Base-by-base conservation (phyloP, 2,888 invertebrate species). In the Pollenia labialis region DNA sequence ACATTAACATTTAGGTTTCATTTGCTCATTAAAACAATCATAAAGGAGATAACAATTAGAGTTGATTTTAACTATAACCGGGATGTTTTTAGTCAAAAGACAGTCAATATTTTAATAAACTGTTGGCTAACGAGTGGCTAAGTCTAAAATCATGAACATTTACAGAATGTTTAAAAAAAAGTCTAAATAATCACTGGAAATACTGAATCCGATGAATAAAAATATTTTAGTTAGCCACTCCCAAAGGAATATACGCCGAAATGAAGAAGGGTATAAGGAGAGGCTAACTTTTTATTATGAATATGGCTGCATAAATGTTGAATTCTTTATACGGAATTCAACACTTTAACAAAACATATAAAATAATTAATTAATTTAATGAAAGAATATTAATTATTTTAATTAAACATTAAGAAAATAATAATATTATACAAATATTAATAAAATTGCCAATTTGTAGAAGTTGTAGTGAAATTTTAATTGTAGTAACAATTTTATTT, bases 1-100 rank as follows among this genome's bases (percentile, higher is more conserved):
- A 81, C 42, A 52, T 60, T 16, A 75, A 60, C 66, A 54, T 54
- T 32, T 16, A 82, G 69, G 14, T 52, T 76, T 82, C 76, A 82
- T 82, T 54, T 18, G 46, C 69, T 71, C 75, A 82, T 69, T 40
- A 76, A 82, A 76, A 82, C 69, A 54, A 76, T 52, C 82, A 76
- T 46, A 76, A 52, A 76, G 69, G 76, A 32, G 32, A 76, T 76
- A 54, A 76, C 82, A 82, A 82, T 82, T 82, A 82, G 82, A 82
- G 82, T 82, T 82, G 82, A 82, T 82, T 82, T 82, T 82, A 82
- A 82, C 82, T 82, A 82, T 82, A 82, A 82, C 82, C 82, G 82
- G 82, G 82, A 82, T 82, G 82, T 82, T 76, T 82, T 82, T 82
- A 82, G 82, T 82, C 82, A 82, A 82, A 76, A 82, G 69, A 82